Conservation (phyloP, 2,888 invertebrate genomes). For the Andricus quercusramuli region DNA sequence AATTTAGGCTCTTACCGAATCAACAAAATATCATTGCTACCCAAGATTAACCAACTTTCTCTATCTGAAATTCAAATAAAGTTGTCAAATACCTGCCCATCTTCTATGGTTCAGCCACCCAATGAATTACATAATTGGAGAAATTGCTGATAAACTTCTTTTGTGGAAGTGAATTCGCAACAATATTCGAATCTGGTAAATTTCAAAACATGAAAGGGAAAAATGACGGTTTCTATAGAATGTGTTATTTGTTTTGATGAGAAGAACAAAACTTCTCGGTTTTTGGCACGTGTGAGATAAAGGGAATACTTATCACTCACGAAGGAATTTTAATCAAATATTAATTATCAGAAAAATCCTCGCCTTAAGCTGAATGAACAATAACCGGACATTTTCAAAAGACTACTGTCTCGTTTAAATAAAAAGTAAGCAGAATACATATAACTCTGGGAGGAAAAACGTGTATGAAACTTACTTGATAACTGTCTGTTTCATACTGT, state of each 20-base stretch:
- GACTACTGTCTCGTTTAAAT: neutral
- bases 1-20: neutral
- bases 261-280: neutral
- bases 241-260: too few relatives aligned
- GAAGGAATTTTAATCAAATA: neutral
- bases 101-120: too few relatives aligned
- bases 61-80: neutral
- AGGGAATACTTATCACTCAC: neutral
- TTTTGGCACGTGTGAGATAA: neutral
- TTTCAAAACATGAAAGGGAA: too few relatives aligned
- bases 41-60: neutral
- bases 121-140: too few relatives aligned
- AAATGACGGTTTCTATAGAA: too few relatives aligned
- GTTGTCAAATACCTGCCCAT: neutral
- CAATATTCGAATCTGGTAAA: too few relatives aligned
- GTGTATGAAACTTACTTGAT: constrained; percentile 79
- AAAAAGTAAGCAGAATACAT: neutral
- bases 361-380: neutral
- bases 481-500: constrained; percentile 80
- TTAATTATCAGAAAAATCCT: neutral
- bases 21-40: neutral
- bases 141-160: too few relatives aligned
- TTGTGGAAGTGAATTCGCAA: too few relatives aligned
- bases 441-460: neutral
- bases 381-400: neutral